Evolutionary conservation across 2,888 invertebrate species (phyloP).

Genomic region (Galerucella nymphaeae): DNA sequence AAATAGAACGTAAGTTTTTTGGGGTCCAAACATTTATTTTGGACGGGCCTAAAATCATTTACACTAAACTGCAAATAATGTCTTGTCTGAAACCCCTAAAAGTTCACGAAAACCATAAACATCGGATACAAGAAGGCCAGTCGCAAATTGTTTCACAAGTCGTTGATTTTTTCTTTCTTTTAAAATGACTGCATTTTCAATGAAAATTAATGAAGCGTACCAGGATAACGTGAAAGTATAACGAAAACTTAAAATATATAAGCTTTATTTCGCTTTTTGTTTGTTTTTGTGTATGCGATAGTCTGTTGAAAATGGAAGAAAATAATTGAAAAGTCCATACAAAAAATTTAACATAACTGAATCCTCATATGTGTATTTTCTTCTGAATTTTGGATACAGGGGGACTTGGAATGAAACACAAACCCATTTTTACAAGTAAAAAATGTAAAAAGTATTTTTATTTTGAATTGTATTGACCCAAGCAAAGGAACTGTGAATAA

Average conservation of each 20-base stretch:
- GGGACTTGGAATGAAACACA: no score
- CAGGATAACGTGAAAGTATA: background rate
- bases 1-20: no score
- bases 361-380: no score
- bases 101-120: conserved; percentile 21
- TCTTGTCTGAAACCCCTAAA: background rate
- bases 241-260: background rate
- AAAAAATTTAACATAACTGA: no score
- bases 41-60: background rate
- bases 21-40: background rate
- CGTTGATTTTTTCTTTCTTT: conserved; percentile 21
- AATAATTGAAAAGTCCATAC: no score
- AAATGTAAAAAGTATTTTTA: no score
- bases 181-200: background rate
- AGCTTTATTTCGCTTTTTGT: no score
- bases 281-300: no score
- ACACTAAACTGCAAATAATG: background rate
- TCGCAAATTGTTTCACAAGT: conserved; percentile 21
- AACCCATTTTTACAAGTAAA: no score
- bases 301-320: no score
- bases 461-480: background rate
- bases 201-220: conserved; percentile 17
- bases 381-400: no score
- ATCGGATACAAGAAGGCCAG: conserved; percentile 19
- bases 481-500: background rate